phyloP scores from a whole-genome alignment of 2,113 vertebrate genomes.

The Cervus canadensis region DNA sequence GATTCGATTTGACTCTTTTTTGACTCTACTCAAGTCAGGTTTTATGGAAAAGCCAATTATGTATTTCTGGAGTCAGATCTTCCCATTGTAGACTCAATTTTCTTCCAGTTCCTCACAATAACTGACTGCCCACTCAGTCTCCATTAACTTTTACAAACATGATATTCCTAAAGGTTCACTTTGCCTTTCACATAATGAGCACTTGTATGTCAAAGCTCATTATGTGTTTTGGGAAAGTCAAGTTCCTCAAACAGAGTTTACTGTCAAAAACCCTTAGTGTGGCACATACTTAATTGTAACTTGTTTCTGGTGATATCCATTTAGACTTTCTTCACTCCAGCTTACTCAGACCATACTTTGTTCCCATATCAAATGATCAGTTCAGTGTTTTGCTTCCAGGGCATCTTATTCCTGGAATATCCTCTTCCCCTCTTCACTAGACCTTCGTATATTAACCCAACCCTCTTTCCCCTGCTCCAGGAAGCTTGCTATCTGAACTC shows the following conservation, averaged over 20 bases:
- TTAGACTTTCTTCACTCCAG: background rate
- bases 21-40: background rate
- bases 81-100: background rate
- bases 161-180: background rate
- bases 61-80: background rate
- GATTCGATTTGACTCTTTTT: background rate
- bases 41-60: background rate
- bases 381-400: background rate
- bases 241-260: background rate
- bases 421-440: background rate
- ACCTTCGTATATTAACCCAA: background rate
- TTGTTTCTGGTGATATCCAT: background rate
- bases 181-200: background rate
- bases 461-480: background rate
- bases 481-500: background rate
- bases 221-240: background rate
- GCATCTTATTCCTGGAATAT: background rate
- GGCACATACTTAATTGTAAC: background rate
- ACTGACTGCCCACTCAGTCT: background rate
- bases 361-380: background rate
- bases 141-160: background rate
- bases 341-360: background rate
- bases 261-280: background rate
- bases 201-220: background rate
- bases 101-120: background rate